phyloP scores from a whole-genome alignment of 2,888 invertebrate genomes.

The Horisme vitalbata region DNA sequence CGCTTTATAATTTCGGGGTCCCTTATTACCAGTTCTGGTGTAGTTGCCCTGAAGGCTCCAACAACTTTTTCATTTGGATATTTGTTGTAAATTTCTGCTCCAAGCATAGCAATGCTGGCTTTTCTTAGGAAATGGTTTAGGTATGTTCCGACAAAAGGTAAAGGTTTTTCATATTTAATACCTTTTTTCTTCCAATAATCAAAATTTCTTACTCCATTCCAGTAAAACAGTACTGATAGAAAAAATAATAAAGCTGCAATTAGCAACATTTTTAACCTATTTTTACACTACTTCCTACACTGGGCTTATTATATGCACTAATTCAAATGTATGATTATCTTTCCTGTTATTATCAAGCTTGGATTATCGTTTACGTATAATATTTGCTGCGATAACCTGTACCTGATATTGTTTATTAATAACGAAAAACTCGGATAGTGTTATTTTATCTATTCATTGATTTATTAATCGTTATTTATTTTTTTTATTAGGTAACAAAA shows the following conservation, averaged over 20 bases:
- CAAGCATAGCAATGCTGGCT: conserved; percentile 42
- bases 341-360: background rate
- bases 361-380: too few relatives aligned
- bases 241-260: background rate
- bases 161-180: conserved; percentile 47
- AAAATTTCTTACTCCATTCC: conserved; percentile 36
- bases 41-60: conserved; percentile 42
- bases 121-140: conserved; percentile 33
- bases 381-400: too few relatives aligned
- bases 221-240: background rate
- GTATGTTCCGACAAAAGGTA: conserved; percentile 46
- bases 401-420: too few relatives aligned
- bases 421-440: too few relatives aligned
- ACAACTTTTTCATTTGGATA: conserved; percentile 48
- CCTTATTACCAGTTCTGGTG: conserved; percentile 45
- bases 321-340: background rate
- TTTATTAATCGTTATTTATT: too few relatives aligned
- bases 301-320: background rate
- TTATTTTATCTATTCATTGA: too few relatives aligned
- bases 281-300: background rate
- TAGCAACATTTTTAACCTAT: background rate
- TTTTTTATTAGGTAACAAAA: too few relatives aligned
- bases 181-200: conserved; percentile 49
- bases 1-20: conserved; percentile 45
- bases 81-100: conserved; percentile 37